Base-by-base conservation (phyloP, 64 coral and sea anemone genomes). In the Trachythela sp. region DNA sequence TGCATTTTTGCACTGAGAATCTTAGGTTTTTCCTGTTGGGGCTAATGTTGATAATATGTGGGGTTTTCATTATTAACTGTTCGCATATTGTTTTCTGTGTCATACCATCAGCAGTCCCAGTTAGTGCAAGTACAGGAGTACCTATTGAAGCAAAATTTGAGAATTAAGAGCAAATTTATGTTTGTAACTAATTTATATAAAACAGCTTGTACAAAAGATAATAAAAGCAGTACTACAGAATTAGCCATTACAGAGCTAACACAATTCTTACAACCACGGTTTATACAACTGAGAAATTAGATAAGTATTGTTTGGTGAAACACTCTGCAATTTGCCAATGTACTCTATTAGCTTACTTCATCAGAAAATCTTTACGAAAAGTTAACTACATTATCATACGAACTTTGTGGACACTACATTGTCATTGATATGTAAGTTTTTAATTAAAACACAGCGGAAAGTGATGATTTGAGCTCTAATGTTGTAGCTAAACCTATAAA, bases 51-150 rank as follows among this genome's bases (percentile, higher is more conserved):
- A 32, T 77, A 15, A 35, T 77, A 35, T 77, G 30, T 35, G 71
- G 71, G 13, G 13, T 35, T 77, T 35, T 77, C 71, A 77, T 77
- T 38, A 77, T 2, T 15, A 80, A 30, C 31, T 37, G 13, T 15
- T 80, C 75, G 8, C 75, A 80, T 35, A 80, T 80, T 35, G 75
- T 80, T 36, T 80, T 80, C 34, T 80, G 68, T 24, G 68, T 72
- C n/a, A 35, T 72, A 26, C 24, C 31, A 80, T 80, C 75, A 40
- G 75, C 75, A 80, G 34, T 80, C 32, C 75, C 75, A 72, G 68
- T 35, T 35, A 72, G 68, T 72, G 24, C 32, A 4, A 72, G 32
- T 26, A 72, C n/a, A 80, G 75, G 75, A 40, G 32, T 80, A 37
- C 75, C 75, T 40, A 37, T 37, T 37, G 37, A 80, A 80, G 30